phyloP scores from a whole-genome alignment of 2,113 vertebrate species.

The Mormyrus iriodes region DNA sequence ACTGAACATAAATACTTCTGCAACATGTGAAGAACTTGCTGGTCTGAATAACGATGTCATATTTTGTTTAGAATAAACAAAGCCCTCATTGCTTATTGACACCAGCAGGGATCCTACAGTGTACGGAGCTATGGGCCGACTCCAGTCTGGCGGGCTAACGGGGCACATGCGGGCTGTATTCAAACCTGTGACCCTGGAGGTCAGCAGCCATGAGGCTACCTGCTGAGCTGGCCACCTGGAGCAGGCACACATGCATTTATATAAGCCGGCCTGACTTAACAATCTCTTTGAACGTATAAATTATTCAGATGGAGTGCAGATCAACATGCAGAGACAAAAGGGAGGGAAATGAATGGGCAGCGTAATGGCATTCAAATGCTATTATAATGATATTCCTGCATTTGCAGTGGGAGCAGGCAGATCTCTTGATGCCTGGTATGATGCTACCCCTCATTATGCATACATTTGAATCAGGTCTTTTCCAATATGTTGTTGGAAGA shows the following conservation, averaged over 20 bases:
- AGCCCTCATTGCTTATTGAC: background rate
- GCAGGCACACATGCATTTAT: background rate
- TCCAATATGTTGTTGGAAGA: background rate
- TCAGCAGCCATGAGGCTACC: background rate
- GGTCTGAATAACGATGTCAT: background rate
- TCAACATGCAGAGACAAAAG: conserved; percentile 6
- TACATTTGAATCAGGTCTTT: background rate
- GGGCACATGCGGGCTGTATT: background rate
- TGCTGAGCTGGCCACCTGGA: background rate
- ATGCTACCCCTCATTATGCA: background rate
- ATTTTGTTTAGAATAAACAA: background rate
- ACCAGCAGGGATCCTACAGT: background rate
- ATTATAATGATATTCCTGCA: background rate
- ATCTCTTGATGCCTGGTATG: background rate
- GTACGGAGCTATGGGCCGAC: background rate
- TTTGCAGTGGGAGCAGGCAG: background rate
- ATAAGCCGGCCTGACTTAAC: background rate
- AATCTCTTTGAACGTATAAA: conserved; percentile 5
- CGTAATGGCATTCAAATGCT: background rate
- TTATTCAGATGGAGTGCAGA: conserved; percentile 4
- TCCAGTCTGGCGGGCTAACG: background rate
- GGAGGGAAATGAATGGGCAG: background rate
- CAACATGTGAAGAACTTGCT: background rate
- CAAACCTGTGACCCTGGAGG: background rate
- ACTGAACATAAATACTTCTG: background rate